Percentiles rank a stretch among this genome's conserved stretches.
These are phyloP conservation scores for Percina caprodes DNA, from an alignment of 2,113 vertebrate species.

Conservation along the genomic window DNA sequence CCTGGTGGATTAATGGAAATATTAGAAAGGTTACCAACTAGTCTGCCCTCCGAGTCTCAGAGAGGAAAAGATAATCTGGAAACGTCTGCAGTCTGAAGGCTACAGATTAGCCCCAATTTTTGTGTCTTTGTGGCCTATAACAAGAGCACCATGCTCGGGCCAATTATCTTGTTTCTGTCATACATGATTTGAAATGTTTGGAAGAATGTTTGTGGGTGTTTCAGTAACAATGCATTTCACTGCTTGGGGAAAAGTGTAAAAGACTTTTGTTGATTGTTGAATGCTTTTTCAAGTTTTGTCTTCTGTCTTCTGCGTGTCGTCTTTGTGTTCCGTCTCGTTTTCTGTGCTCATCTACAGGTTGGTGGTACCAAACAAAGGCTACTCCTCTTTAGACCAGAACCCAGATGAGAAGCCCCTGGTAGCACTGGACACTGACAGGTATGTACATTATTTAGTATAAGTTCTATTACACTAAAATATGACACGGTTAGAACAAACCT, in stretches of 20 bases:
- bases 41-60: conserved; percentile 47
- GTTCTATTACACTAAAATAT: not conserved
- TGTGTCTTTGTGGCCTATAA: conserved; percentile 3
- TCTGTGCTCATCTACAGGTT: conserved; percentile 82
- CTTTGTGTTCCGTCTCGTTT: not conserved
- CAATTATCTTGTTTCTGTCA: not conserved
- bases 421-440: conserved; percentile 99
- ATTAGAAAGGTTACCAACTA: conserved; percentile 59
- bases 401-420: conserved; percentile 98
- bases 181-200: not conserved
- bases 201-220: not conserved
- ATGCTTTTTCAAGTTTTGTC: not conserved
- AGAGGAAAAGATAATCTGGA: conserved; percentile 61
- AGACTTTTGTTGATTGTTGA: not conserved
- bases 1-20: conserved; percentile 70
- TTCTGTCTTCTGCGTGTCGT: not conserved
- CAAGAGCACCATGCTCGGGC: not conserved
- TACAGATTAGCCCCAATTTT: conserved; percentile 60
- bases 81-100: conserved; percentile 35
- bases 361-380: conserved; percentile 98
- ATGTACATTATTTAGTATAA: not conserved
- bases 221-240: not conserved
- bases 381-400: conserved; percentile 97
- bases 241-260: not conserved
- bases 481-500: too few species aligned